These are phyloP conservation scores for Carapus acus DNA, from an alignment of 2,797 vertebrate genomes.

Conservation along the genomic window DNA sequence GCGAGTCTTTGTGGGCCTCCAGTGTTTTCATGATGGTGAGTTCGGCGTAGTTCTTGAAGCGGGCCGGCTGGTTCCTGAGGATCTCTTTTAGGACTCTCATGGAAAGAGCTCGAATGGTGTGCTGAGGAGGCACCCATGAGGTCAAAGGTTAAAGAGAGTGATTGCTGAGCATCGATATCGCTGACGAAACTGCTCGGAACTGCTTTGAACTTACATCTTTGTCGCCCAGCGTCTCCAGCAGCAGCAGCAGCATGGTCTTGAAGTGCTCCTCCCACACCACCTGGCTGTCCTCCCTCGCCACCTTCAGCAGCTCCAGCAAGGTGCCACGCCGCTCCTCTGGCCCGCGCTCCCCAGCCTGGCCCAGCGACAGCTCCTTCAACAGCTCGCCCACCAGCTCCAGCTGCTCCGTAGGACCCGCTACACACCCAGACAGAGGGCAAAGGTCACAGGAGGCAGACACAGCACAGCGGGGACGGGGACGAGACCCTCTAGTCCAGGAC, in stretches of 20 bases:
- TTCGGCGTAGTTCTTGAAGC: conserved; percentile 95
- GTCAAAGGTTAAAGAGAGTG: too few relatives aligned
- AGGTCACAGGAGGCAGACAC: not conserved
- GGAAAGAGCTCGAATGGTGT: conserved; percentile 85
- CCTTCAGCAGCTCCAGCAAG: conserved; percentile 88
- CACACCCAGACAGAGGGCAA: not conserved
- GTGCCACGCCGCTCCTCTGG: conserved; percentile 86
- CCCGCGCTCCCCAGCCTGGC: conserved; percentile 73
- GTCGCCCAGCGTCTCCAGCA: conserved; percentile 91
- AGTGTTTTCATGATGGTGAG: conserved; percentile 96
- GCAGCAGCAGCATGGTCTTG: conserved; percentile 90
- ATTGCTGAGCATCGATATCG: too few relatives aligned
- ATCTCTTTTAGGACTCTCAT: conserved; percentile 89
- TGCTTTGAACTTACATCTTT: conserved; percentile 91
- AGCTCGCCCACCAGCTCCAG: conserved; percentile 88
- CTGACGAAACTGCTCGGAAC: too few relatives aligned
- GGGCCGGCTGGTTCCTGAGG: conserved; percentile 85
- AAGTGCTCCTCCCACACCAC: conserved; percentile 96
- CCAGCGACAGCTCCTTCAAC: conserved; percentile 88
- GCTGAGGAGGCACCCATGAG: conserved; percentile 57
- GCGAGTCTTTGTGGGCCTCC: conserved; percentile 93
- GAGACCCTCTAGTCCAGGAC: too few relatives aligned
- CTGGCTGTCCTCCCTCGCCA: conserved; percentile 86
- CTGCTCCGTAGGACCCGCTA: conserved; percentile 60
- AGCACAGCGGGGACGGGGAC: not conserved